Evolutionary conservation across 2,888 invertebrate genomes (phyloP), one percentile per base, ranked within the genome.

Genomic region (Lochmaea capreae): DNA sequence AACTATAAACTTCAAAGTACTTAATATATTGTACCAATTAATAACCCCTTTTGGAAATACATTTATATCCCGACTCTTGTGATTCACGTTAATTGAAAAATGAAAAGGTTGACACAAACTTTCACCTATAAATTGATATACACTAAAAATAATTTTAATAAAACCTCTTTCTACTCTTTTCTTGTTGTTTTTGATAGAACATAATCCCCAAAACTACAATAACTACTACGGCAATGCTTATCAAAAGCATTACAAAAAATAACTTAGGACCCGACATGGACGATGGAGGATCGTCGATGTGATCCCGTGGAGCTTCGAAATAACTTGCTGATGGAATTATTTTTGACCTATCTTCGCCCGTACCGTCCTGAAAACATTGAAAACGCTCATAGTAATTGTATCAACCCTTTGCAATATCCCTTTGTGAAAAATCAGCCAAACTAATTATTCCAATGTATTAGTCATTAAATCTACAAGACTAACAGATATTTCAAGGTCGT

Each of bases 151-250:
- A 8, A 46, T 46, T 46, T 46, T 87, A 94, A 84, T 94, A 93
- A 88, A 97, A 94, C 82, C 97, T 91, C 88, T 98, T 98, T 82
- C 96, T 91, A 74, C 93, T 93, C 79, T 95, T 93, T 85, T 97
- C 96, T 85, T 96, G 95, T 75, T 94, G 93, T 85, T 97, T 97
- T 86, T 97, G 96, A 86, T 97, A 97, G 86, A 96, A 94, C 90
- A 97, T 94, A 76, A 98, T 94, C 42, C 95, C 97, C 70, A 97
- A 91, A 3, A 97, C 94, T 0, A 95, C 93, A 77, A 94, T 91
- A 0, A 93, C 95, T 59, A 96, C 94, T 11, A 97, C 87, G 3
- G 93, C 94, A 39, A 98, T 90, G 67, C 97, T 93, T 14, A 94
- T 93, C 67, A 94, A 90, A 80, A 99, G 90, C 89, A 98, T 93